Percentiles rank a stretch among this genome's conserved stretches.
These are phyloP conservation scores for Stegodyphus dumicola DNA, from an alignment of 1,140 invertebrate species.

Conservation along the genomic window DNA sequence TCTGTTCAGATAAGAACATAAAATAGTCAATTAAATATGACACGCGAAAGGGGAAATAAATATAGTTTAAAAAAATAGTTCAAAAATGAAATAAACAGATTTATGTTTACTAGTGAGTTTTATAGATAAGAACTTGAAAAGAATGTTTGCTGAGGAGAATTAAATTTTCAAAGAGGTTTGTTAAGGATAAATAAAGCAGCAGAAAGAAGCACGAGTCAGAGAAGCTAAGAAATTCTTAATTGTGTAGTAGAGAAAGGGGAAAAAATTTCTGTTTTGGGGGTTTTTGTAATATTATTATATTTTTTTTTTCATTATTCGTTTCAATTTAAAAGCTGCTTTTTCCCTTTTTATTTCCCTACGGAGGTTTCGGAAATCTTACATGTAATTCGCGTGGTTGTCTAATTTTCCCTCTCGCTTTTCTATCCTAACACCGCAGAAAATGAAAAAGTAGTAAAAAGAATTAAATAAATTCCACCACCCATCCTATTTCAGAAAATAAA, in stretches of 20 bases:
- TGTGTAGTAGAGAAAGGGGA: not conserved
- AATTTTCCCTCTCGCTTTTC: constrained; percentile 32
- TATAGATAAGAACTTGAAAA: too few species aligned
- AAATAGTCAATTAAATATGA: too few species aligned
- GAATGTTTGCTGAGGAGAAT: too few species aligned
- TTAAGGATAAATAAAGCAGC: too few species aligned
- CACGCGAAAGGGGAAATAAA: too few species aligned
- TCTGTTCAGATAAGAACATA: too few species aligned
- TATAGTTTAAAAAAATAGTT: too few species aligned
- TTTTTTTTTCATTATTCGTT: constrained; percentile 6
- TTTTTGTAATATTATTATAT: not conserved
- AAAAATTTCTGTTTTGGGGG: not conserved
- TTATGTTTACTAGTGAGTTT: not conserved
- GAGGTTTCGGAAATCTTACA: constrained; percentile 1
- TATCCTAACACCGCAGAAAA: not conserved
- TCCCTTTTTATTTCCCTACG: not conserved
- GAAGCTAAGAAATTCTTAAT: constrained; percentile 23
- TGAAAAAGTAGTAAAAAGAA: constrained; percentile 26
- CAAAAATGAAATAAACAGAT: not conserved
- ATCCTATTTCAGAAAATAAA: constrained; percentile 46
- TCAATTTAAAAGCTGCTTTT: constrained; percentile 20
- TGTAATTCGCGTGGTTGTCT: constrained; percentile 33
- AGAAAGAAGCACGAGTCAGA: not conserved
- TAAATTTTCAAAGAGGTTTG: too few species aligned
- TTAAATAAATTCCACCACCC: constrained; percentile 48